Evolutionary conservation across 2,113 vertebrate species (phyloP).

Genomic region (Ramphastos sulfuratus): DNA sequence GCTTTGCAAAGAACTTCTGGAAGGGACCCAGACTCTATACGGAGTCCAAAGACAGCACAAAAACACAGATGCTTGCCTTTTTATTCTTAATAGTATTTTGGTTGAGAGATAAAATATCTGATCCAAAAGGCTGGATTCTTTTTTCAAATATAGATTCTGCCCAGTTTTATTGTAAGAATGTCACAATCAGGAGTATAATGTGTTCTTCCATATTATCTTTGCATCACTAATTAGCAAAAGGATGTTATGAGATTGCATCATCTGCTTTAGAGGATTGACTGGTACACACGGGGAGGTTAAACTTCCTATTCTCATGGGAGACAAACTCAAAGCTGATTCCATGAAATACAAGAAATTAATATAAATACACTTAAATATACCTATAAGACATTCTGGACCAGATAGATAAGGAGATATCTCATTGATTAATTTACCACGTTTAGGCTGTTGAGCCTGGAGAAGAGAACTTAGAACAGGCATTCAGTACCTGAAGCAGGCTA

Average conservation of each 20-base stretch:
- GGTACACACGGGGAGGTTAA: background rate
- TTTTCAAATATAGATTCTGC: background rate
- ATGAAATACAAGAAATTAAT: background rate
- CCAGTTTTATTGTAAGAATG: background rate
- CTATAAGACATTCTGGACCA: background rate
- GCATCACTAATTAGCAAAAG: background rate
- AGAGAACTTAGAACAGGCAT: too few species aligned
- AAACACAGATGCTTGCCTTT: conserved; percentile 39
- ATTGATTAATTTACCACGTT: background rate
- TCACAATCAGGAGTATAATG: background rate
- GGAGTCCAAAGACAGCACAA: conserved; percentile 59
- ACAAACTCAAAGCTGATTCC: background rate
- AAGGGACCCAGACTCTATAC: conserved; percentile 52
- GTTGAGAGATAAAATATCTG: conserved; percentile 53
- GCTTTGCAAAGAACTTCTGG: conserved; percentile 50
- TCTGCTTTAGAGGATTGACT: background rate
- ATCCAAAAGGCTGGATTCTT: conserved; percentile 16
- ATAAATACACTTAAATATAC: background rate
- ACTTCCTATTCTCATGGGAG: background rate
- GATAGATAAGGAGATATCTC: background rate
- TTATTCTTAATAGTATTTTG: conserved; percentile 17
- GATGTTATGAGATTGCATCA: background rate
- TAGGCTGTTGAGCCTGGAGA: too few species aligned
- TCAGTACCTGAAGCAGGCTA: too few species aligned
- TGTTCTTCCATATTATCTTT: background rate